These are phyloP conservation scores for Orchesellides sinensis DNA, from an alignment of 2,888 invertebrate genomes.

Conservation along the genomic window DNA sequence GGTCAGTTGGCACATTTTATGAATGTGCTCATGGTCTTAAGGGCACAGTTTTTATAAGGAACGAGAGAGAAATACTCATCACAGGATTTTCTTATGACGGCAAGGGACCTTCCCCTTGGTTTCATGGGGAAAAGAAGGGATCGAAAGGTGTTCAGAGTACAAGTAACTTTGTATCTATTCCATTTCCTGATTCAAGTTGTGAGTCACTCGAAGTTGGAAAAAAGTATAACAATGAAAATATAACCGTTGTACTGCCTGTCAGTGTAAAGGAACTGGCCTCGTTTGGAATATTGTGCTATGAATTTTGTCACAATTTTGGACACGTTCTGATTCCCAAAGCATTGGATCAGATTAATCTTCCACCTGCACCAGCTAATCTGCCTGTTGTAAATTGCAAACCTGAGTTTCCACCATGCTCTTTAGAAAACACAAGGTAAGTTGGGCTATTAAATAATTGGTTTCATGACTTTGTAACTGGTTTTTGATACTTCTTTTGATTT, in stretches of 20 bases:
- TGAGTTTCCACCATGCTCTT: too few relatives aligned
- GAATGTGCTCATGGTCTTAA: neutral
- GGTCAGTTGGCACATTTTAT: too few relatives aligned
- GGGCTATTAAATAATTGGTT: too few relatives aligned
- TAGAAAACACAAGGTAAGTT: too few relatives aligned
- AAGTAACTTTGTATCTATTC: too few relatives aligned
- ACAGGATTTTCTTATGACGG: neutral
- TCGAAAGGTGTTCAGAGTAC: neutral
- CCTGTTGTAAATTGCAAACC: too few relatives aligned
- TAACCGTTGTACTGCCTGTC: neutral
- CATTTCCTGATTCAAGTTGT: too few relatives aligned
- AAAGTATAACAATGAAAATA: neutral
- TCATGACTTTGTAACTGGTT: too few relatives aligned
- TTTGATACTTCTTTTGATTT: too few relatives aligned
- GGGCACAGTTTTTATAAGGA: neutral
- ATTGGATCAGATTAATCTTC: neutral
- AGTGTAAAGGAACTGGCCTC: neutral
- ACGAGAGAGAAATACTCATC: neutral
- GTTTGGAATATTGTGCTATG: neutral
- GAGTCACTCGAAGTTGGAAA: too few relatives aligned
- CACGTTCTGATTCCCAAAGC: neutral
- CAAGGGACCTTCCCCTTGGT: neutral
- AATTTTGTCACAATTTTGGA: constrained; percentile 1
- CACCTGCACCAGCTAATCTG: neutral
- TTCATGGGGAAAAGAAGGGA: neutral